Conservation (phyloP, 1,140 invertebrate species). For the Stenopsyche tienmushanensis region DNA sequence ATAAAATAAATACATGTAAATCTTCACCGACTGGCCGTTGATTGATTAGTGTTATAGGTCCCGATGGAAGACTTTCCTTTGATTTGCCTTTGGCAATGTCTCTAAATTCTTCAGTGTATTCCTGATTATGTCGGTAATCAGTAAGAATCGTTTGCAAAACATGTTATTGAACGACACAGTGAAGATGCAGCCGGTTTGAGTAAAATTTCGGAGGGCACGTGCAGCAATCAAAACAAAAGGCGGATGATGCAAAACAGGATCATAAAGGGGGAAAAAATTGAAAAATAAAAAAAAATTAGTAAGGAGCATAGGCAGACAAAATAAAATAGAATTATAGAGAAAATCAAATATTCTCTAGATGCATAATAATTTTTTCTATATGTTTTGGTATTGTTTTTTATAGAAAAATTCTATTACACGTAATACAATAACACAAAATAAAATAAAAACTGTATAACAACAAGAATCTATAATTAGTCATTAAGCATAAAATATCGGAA, state of each 20-base stretch:
- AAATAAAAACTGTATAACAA: too few relatives aligned
- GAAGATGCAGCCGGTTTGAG: not conserved
- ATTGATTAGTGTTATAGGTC: conserved; percentile 94
- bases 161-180: not conserved
- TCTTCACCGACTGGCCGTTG: conserved; percentile 93
- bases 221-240: conserved; percentile 12
- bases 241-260: conserved; percentile 1
- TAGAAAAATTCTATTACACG: too few relatives aligned
- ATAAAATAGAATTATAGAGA: not conserved
- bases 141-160: not conserved
- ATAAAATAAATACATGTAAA: conserved; percentile 73
- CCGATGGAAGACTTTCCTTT: conserved; percentile 85
- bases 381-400: not conserved
- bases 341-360: not conserved
- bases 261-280: not conserved
- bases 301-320: too few relatives aligned
- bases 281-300: conserved; percentile 9
- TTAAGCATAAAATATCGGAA: too few relatives aligned
- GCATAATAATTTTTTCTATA: not conserved
- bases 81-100: conserved; percentile 93
- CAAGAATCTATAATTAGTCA: too few relatives aligned
- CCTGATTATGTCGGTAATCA: conserved; percentile 58
- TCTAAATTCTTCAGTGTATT: conserved; percentile 94
- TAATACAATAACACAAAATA: too few relatives aligned
- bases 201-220: conserved; percentile 11